Conservation (phyloP, 2,797 vertebrate species). For the Rhinella marina region DNA sequence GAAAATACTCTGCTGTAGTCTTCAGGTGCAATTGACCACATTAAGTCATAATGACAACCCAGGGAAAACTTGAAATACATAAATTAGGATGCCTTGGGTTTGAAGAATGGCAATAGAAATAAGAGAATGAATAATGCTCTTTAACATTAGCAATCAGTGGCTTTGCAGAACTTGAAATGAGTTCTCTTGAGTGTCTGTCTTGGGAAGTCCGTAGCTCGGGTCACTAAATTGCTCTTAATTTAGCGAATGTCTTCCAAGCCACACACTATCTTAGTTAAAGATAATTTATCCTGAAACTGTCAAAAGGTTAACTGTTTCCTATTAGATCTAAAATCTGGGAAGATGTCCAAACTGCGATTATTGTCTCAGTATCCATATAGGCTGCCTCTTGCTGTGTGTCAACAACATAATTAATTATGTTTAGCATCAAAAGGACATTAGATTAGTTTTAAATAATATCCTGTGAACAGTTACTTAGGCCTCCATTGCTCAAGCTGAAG, state of each 20-base stretch:
- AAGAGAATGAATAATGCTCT: not conserved
- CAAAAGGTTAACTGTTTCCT: constrained; percentile 43
- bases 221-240: constrained; percentile 31
- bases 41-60: not conserved
- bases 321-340: constrained; percentile 46
- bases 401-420: constrained; percentile 28
- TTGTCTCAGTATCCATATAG: constrained; percentile 18
- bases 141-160: not conserved
- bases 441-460: constrained; percentile 5
- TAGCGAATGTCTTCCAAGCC: constrained; percentile 23
- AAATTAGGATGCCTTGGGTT: not conserved
- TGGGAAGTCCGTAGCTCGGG: not conserved
- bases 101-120: not conserved
- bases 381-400: constrained; percentile 25
- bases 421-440: constrained; percentile 28
- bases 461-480: not conserved
- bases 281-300: constrained; percentile 42
- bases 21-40: not conserved
- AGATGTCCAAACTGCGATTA: constrained; percentile 32
- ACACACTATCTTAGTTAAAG: constrained; percentile 4
- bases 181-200: constrained; percentile 5
- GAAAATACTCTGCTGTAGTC: not conserved
- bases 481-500: not conserved
- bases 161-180: constrained; percentile 8
- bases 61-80: not conserved